Percentiles rank a stretch among this genome's conserved stretches.
phyloP scores from a whole-genome alignment of 2,888 invertebrate species.

The Euclidia mi region DNA sequence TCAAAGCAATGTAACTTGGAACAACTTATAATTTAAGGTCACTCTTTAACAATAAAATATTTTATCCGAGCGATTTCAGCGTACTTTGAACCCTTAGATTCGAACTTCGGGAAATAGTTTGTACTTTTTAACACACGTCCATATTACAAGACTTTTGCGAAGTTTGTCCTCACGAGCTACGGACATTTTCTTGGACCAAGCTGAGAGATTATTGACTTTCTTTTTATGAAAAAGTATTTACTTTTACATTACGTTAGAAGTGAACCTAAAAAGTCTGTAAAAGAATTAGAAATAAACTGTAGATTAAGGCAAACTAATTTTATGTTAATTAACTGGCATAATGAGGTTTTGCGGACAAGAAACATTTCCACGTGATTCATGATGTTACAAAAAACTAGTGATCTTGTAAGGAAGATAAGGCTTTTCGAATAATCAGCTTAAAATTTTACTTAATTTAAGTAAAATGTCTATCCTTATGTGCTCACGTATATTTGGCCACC shows the following conservation, averaged over 20 bases:
- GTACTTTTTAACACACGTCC: constrained; percentile 43
- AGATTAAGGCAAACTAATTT: constrained; percentile 8
- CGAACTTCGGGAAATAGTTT: constrained; percentile 31
- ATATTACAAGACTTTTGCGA: constrained; percentile 30
- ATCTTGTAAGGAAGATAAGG: too few relatives aligned
- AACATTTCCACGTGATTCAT: constrained; percentile 13
- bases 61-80: constrained; percentile 40
- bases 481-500: too few relatives aligned
- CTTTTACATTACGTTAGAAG: constrained; percentile 2
- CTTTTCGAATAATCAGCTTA: too few relatives aligned
- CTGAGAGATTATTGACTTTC: constrained; percentile 20
- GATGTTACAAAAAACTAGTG: constrained; percentile 18
- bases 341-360: constrained; percentile 13
- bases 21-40: constrained; percentile 33
- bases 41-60: constrained; percentile 35
- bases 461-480: too few relatives aligned
- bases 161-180: constrained; percentile 28
- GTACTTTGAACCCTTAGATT: constrained; percentile 21
- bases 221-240: constrained; percentile 18
- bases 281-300: constrained; percentile 12
- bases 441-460: too few relatives aligned
- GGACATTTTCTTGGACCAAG: constrained; percentile 14
- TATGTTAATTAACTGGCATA: constrained; percentile 10
- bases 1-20: constrained; percentile 32
- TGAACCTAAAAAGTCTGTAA: constrained; percentile 5